Conservation (phyloP, 1,140 invertebrate species). For the Papilio dardanus region DNA sequence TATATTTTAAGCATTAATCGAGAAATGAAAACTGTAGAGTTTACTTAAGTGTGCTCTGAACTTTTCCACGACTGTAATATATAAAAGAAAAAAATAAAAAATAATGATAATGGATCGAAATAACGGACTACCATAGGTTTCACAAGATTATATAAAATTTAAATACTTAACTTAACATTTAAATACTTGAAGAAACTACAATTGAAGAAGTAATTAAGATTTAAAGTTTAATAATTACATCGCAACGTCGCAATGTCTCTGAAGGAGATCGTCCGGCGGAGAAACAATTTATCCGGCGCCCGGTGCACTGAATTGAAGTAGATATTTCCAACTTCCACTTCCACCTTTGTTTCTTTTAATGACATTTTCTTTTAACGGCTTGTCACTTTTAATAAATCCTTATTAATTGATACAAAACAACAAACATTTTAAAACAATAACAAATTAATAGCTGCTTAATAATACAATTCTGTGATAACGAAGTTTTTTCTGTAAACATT, state of each 20-base stretch:
- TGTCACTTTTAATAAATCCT: not conserved
- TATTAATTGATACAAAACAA: not conserved
- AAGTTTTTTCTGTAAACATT: not conserved
- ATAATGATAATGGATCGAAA: not conserved
- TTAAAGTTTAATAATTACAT: not conserved
- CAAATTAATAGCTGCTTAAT: not conserved
- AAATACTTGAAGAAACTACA: not conserved
- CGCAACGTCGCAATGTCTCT: constrained; percentile 39
- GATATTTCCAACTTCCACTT: constrained; percentile 41
- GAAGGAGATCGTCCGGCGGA: constrained; percentile 34
- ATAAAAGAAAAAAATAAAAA: no score
- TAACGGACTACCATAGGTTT: not conserved
- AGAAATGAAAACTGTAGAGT: not conserved
- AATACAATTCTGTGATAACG: not conserved
- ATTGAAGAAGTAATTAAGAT: not conserved
- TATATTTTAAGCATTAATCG: not conserved
- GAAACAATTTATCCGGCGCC: constrained; percentile 50
- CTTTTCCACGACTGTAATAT: no score
- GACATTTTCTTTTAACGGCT: not conserved
- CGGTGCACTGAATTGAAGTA: constrained; percentile 48
- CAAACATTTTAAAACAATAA: not conserved
- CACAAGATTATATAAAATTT: not conserved
- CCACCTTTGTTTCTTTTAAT: constrained; percentile 30
- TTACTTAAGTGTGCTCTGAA: not conserved
- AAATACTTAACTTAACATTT: not conserved